Percentiles rank a stretch among this genome's conserved stretches.
These are phyloP conservation scores for Drosophila kambysellisi DNA, from an alignment of 2,888 invertebrate species.

Conservation along the genomic window DNA sequence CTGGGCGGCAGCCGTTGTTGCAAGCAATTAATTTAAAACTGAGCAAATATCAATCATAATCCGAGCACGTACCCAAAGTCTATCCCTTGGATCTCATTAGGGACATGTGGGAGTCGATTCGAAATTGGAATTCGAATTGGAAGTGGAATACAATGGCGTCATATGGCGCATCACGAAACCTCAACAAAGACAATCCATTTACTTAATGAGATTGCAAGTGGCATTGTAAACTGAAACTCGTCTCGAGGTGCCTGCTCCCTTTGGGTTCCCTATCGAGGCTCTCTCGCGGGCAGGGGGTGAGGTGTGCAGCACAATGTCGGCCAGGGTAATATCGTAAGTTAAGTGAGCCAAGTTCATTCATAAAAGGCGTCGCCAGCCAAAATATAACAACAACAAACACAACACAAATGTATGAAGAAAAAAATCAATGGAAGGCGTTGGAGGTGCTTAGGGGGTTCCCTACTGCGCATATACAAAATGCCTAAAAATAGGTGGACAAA, in stretches of 20 bases:
- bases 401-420: constrained; percentile 9
- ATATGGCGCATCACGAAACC: constrained; percentile 67
- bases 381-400: constrained; percentile 36
- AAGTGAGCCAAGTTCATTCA: constrained; percentile 71
- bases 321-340: constrained; percentile 47
- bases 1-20: constrained; percentile 35
- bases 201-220: constrained; percentile 73
- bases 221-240: constrained; percentile 58
- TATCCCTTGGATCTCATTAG: constrained; percentile 38
- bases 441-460: constrained; percentile 23
- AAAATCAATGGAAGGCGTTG: constrained; percentile 47
- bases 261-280: background rate
- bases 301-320: constrained; percentile 43
- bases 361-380: constrained; percentile 62
- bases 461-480: constrained; percentile 43
- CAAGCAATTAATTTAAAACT: constrained; percentile 72
- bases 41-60: constrained; percentile 74
- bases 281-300: too few species aligned
- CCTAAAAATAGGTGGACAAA: constrained; percentile 48
- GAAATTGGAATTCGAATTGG: constrained; percentile 30
- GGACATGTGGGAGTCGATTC: constrained; percentile 11
- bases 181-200: constrained; percentile 71
- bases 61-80: constrained; percentile 49
- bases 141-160: constrained; percentile 66
- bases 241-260: background rate